phyloP scores from a whole-genome alignment of 2,888 invertebrate species.

The Heliconius cydno region DNA sequence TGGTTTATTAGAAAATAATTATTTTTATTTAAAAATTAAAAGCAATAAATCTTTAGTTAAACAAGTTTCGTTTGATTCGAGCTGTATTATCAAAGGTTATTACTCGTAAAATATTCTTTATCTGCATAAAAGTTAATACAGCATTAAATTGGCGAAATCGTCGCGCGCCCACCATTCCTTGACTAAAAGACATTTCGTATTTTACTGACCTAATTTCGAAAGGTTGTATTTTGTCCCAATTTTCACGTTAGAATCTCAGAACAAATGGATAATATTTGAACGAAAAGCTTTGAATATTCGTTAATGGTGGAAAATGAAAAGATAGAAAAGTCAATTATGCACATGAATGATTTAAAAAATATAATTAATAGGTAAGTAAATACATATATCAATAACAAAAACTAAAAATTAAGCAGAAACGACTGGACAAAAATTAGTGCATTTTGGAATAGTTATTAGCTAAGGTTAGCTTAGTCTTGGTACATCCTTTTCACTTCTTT shows the following conservation, averaged over 20 bases:
- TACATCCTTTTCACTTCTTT: no score
- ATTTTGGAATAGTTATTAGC: no score
- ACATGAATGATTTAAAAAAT: background rate
- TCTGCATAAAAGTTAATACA: conserved; percentile 38
- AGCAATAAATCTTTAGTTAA: no score
- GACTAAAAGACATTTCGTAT: conserved; percentile 56
- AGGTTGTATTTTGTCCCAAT: conserved; percentile 75
- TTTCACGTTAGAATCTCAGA: conserved; percentile 59
- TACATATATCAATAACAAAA: background rate
- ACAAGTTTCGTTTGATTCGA: background rate
- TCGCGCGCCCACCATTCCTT: conserved; percentile 50
- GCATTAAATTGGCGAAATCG: conserved; percentile 43
- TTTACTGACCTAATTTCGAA: conserved; percentile 71
- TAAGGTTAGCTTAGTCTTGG: no score
- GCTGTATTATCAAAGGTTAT: conserved; percentile 26
- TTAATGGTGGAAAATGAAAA: background rate
- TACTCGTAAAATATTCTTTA: conserved; percentile 31
- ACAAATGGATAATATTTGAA: conserved; percentile 44
- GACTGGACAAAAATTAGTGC: no score
- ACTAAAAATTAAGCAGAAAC: no score
- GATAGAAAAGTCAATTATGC: background rate
- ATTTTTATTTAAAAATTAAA: no score
- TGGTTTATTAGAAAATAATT: no score
- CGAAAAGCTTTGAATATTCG: background rate
- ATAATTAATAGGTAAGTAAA: background rate